Percentiles rank a stretch among this genome's conserved stretches.
Conservation (phyloP, 2,797 vertebrate genomes). For the Acropternis orthonyx region DNA sequence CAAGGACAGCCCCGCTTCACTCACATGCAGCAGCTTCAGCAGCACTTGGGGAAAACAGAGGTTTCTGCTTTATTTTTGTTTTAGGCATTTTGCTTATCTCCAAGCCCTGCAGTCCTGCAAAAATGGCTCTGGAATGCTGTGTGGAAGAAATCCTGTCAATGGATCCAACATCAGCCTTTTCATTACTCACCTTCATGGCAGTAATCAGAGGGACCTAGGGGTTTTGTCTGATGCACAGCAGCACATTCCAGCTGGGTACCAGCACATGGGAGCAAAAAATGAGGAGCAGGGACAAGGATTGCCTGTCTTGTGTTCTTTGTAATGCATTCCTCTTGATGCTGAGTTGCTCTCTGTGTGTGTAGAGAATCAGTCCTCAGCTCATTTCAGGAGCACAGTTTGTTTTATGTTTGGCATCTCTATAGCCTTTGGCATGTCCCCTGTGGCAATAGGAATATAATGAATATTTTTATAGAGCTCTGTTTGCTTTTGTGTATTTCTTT, state of each 20-base stretch:
- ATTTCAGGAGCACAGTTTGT: not conserved
- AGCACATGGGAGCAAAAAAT: constrained; percentile 19
- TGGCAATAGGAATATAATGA: not conserved
- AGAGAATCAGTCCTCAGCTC: not conserved
- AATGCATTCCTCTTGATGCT: not conserved
- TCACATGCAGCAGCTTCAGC: not conserved
- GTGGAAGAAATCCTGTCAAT: not conserved
- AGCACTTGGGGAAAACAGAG: not conserved
- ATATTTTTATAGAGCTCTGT: not conserved
- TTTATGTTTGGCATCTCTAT: not conserved
- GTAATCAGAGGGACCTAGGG: not conserved
- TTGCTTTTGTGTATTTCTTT: constrained; percentile 15
- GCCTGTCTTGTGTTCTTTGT: not conserved
- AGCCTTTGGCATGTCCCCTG: not conserved
- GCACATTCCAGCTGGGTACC: not conserved
- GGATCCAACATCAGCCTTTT: not conserved
- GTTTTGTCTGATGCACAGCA: not conserved
- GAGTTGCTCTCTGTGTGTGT: not conserved
- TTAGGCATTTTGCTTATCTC: not conserved
- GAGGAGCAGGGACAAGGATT: not conserved
- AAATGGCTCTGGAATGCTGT: not conserved
- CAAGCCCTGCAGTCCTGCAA: not conserved
- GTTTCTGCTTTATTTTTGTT: not conserved
- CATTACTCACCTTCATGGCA: not conserved
- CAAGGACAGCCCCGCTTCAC: not conserved